Percentiles rank a stretch among this genome's conserved stretches.
Evolutionary conservation across 2,888 invertebrate species (phyloP).

Genomic region (Thecophora atra): DNA sequence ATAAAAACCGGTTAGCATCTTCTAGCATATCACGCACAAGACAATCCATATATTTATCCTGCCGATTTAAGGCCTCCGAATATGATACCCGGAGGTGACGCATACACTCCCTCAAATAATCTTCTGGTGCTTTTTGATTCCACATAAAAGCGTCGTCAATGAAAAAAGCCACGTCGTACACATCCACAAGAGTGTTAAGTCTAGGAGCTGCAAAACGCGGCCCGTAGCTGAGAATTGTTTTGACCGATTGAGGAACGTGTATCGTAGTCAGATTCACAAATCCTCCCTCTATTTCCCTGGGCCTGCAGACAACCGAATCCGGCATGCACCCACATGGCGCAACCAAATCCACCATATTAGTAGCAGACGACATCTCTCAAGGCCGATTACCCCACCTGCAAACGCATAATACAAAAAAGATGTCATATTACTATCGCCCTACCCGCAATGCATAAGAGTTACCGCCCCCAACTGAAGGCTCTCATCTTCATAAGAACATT

Average conservation of each 20-base stretch:
- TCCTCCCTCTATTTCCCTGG: background rate
- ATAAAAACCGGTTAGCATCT: background rate
- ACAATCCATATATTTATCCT: background rate
- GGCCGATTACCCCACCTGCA: too few species aligned
- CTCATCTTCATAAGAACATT: too few species aligned
- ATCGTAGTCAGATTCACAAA: background rate
- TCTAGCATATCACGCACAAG: background rate
- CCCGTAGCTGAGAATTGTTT: background rate
- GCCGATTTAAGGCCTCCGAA: background rate
- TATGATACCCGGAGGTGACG: background rate
- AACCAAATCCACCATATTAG: too few species aligned
- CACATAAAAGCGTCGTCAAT: background rate
- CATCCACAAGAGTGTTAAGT: background rate
- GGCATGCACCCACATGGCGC: too few species aligned
- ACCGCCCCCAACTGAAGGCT: too few species aligned
- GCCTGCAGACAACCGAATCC: background rate
- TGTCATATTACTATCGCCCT: too few species aligned
- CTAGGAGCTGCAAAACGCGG: background rate
- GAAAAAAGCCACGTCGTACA: background rate
- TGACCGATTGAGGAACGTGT: background rate
- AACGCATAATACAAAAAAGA: too few species aligned
- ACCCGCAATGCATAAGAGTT: too few species aligned
- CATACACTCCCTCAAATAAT: background rate
- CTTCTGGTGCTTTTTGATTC: background rate
- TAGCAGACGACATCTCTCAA: too few species aligned